Evolutionary conservation across 1,140 invertebrate genomes (phyloP), one percentile per base, ranked within the genome.

Genomic region (Oedothorax gibbosus): DNA sequence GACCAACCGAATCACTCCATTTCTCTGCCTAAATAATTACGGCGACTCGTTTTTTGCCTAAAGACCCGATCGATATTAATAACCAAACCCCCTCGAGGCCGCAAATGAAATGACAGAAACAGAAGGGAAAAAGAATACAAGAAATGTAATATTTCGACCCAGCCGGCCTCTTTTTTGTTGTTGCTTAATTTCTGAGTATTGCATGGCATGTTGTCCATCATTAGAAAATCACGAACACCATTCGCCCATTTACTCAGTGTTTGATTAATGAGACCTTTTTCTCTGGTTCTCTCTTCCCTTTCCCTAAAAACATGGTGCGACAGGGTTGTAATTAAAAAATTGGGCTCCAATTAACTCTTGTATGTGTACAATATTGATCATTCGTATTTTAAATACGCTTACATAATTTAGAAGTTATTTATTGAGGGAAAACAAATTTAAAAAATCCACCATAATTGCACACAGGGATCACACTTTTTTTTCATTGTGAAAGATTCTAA

Each of bases 201-300:
- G 78, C 66, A 14, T 80, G 54, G 78, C 78, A 80, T 80, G 78
- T 69, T 80, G 66, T 20, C 51, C 65, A 51, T 68, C 78, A 80
- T 80, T 80, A 80, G 78, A 80, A 80, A 80, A 80, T 80, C 78
- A 80, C 78, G 78, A 69, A 80, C 51, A 50, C 12, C 60, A 80
- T 54, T 80, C 64, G 18, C 66, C 64, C 64, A 68, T 80, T 80
- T 68, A 60, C 62, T 71, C 64, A 60, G 65, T 80, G 51, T 71
- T 56, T 80, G 78, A 80, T 80, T 80, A 80, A 80, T 80, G 78
- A 80, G 78, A n/a, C 8, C 77, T 49, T 77, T 77, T 62, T 64
- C 50, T 73, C 56, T 64, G 18, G 12, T 71, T 71, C 53, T 20
- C 54, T 77, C 64, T 79, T 65, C 75, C 56, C 51, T n/a, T 50